Conservation (phyloP, 2,888 invertebrate genomes). For the Spodoptera picta region DNA sequence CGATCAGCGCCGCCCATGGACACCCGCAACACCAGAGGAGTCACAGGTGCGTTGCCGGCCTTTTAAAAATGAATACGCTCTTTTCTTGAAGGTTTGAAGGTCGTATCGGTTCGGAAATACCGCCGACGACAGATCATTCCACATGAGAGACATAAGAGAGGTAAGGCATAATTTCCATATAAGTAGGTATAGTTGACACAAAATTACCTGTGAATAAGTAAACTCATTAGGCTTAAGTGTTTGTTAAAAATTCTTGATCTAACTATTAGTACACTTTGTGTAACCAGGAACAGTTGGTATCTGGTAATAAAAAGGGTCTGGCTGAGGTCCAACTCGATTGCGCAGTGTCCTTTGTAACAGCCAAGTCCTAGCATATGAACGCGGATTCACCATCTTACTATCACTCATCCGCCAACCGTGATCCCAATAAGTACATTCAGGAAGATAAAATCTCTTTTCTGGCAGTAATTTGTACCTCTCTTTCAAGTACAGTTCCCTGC, state of each 20-base stretch:
- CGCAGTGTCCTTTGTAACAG: slow-evolving; percentile 62
- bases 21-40: no score
- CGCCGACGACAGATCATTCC: no score
- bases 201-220: no score
- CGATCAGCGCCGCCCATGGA: no score
- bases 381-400: slow-evolving; percentile 54
- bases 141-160: no score
- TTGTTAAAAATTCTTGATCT: not conserved
- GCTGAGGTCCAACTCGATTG: slow-evolving; percentile 68
- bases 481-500: slow-evolving; percentile 62
- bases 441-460: slow-evolving; percentile 70
- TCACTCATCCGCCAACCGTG: slow-evolving; percentile 73
- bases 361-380: slow-evolving; percentile 64
- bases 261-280: slow-evolving; percentile 34
- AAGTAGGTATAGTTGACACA: no score
- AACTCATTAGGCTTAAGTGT: not conserved
- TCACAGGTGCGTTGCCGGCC: no score
- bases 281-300: slow-evolving; percentile 54
- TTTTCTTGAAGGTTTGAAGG: no score
- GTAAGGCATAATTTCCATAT: no score
- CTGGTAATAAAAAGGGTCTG: slow-evolving; percentile 69
- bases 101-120: no score
- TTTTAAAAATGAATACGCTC: no score
- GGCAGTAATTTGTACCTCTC: slow-evolving; percentile 60
- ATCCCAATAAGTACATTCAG: slow-evolving; percentile 64